Percentiles rank a stretch among this genome's conserved stretches.
These are phyloP conservation scores for Prochilodus magdalenae DNA, from an alignment of 2,113 vertebrate species.

Conservation along the genomic window DNA sequence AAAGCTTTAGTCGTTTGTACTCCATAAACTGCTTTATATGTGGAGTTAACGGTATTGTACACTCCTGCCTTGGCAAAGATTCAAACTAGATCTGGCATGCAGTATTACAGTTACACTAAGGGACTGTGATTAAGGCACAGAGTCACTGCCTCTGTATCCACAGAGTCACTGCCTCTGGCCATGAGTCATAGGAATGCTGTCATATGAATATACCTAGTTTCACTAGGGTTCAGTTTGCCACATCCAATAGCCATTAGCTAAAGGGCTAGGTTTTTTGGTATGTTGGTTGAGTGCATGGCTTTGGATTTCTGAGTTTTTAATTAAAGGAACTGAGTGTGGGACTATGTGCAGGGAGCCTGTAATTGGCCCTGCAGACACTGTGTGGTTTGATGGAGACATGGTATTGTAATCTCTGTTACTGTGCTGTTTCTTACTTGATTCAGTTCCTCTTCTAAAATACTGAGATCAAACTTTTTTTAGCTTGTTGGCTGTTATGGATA, in stretches of 20 bases:
- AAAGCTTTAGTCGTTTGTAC: background rate
- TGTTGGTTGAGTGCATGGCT: constrained; percentile 22
- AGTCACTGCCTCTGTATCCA: constrained; percentile 13
- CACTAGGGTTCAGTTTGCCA: constrained; percentile 25
- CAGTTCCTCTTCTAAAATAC: constrained; percentile 21
- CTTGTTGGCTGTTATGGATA: background rate
- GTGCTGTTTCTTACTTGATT: constrained; percentile 34
- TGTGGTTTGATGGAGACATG: constrained; percentile 35
- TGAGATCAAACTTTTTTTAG: background rate
- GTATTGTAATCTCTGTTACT: constrained; percentile 27
- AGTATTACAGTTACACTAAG: constrained; percentile 11
- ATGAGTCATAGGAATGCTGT: background rate
- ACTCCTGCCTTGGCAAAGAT: too few species aligned
- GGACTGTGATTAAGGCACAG: constrained; percentile 25
- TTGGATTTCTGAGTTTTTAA: constrained; percentile 24
- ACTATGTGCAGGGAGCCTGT: constrained; percentile 29
- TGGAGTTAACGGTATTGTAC: background rate
- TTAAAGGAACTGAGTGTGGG: constrained; percentile 31
- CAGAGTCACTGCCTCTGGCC: too few species aligned
- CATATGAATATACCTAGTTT: constrained; percentile 31
- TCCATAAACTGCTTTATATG: background rate
- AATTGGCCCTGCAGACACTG: constrained; percentile 42
- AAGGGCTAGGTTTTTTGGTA: constrained; percentile 27
- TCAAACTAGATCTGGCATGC: background rate
- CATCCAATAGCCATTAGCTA: constrained; percentile 42